Evolutionary conservation across 2,113 vertebrate genomes (phyloP).

Genomic region (Burhinus bistriatus): DNA sequence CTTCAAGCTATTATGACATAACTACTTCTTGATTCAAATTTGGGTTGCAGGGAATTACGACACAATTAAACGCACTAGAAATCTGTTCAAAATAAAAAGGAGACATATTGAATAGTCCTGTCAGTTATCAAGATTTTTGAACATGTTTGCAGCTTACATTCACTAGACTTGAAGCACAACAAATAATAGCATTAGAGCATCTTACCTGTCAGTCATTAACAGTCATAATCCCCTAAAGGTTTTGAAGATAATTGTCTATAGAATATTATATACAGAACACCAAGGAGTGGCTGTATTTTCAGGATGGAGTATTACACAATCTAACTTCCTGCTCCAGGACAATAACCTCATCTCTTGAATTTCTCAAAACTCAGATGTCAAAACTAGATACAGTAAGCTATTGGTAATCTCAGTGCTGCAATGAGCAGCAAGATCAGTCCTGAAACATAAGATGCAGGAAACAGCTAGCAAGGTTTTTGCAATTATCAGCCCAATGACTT

Average conservation of each 20-base stretch:
- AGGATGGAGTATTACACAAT: neutral
- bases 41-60: neutral
- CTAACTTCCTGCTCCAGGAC: neutral
- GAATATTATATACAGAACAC: neutral
- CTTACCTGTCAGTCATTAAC: neutral
- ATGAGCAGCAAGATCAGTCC: neutral
- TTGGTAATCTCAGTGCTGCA: neutral
- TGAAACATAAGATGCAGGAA: neutral
- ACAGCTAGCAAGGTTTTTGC: neutral
- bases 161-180: neutral
- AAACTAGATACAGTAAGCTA: neutral
- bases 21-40: neutral
- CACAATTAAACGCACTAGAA: neutral
- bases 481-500: neutral
- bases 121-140: neutral
- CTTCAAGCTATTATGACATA: neutral
- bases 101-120: neutral
- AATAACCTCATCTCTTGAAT: neutral
- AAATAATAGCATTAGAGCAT: neutral
- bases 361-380: constrained; percentile 1
- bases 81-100: neutral
- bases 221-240: neutral
- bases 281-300: neutral
- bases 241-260: neutral
- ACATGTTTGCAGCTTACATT: neutral